Evolutionary conservation across 2,113 vertebrate genomes (phyloP), one percentile per base, ranked within the genome.

Genomic region (Numenius arquata): DNA sequence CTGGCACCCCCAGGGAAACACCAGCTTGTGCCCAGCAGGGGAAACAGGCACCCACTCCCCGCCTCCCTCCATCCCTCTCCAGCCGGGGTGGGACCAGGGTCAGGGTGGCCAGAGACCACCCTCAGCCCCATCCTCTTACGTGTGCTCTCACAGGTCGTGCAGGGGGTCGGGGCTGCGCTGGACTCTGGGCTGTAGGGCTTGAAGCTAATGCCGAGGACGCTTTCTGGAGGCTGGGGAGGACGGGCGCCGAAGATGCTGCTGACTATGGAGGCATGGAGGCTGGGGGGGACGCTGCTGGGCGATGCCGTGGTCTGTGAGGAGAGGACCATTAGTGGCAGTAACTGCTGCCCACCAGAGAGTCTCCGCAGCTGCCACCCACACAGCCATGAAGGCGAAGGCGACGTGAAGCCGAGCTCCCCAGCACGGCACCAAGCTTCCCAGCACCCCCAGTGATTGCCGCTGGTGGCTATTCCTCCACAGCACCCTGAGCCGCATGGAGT

Each of bases 71-170:
- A 66, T 25, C 71, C 50, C 62, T 80, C 27, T 50, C 72, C 68
- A 11, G 1, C 12, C 15, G 0, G 5, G 2, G 18, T 20, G 62
- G 73, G 38, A n/a, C 29, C 1, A 1, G 73, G 52, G n/a, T 79
- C 77, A 55, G 22, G 23, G 71, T 1, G 6, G 48, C 55, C 66
- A 6, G 43, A 50, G 55, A 4, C 19, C 38, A 1, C 25, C 32
- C 85, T 14, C 2, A 1, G 45, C 67, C n/a, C 77, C 78, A 16
- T 72, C 66, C 41, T 56, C 95, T 97, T 96, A 97, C 97, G 66
- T 91, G 97, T 15, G 89, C 83, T 96, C 48, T 94, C 96, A 20
- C 94, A 94, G 95, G 94, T 63, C 26, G 89, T 62, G 85, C 87
- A 84, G 63, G 92, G 9, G 5, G 53, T 56, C 1, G 71, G 67